phyloP scores from a whole-genome alignment of 2,113 vertebrate genomes.

The Caracal caracal region DNA sequence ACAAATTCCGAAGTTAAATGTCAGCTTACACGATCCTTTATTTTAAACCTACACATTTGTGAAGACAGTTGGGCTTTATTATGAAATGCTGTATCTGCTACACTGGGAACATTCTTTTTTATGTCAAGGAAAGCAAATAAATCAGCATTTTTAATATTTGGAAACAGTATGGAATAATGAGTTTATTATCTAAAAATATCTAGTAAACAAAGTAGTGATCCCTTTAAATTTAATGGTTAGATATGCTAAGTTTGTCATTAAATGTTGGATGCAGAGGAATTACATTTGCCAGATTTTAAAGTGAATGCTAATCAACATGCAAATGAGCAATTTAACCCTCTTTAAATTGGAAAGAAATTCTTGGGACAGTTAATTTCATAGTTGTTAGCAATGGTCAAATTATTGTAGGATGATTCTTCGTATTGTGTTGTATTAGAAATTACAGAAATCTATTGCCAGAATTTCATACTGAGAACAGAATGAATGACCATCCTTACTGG shows the following conservation, averaged over 20 bases:
- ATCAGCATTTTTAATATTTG: conserved; percentile 68
- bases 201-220: conserved; percentile 61
- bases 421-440: conserved; percentile 78
- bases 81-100: conserved; percentile 62
- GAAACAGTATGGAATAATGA: conserved; percentile 73
- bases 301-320: conserved; percentile 81
- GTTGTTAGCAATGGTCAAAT: conserved; percentile 74
- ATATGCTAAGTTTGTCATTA: conserved; percentile 79
- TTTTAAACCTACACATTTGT: conserved; percentile 75
- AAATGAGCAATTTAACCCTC: conserved; percentile 84
- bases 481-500: conserved; percentile 50
- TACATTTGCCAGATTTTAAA: conserved; percentile 77
- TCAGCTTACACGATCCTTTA: conserved; percentile 76
- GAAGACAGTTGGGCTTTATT: conserved; percentile 60
- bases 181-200: conserved; percentile 66
- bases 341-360: conserved; percentile 74
- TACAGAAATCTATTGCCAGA: conserved; percentile 72
- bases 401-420: conserved; percentile 76
- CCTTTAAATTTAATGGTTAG: conserved; percentile 77
- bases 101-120: conserved; percentile 34
- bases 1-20: conserved; percentile 82
- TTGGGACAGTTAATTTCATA: conserved; percentile 82
- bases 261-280: conserved; percentile 79
- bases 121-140: conserved; percentile 71
- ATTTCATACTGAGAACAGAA: conserved; percentile 73